Evolutionary conservation across 2,113 vertebrate genomes (phyloP).

Genomic region (Sinosuthora webbiana): DNA sequence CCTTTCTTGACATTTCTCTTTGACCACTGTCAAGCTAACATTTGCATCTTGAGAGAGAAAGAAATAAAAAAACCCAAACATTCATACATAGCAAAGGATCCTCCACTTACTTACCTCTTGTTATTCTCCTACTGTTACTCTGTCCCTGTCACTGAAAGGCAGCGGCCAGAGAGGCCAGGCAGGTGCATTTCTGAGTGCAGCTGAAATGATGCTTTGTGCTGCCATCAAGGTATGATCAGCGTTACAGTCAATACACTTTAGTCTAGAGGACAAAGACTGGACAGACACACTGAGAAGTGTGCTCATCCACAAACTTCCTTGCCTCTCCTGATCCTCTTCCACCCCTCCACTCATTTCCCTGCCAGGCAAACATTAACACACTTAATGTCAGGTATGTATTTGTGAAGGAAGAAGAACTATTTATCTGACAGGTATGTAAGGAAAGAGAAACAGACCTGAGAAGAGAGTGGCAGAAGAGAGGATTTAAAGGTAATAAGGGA

Average conservation of each 20-base stretch:
- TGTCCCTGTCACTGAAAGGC: not conserved
- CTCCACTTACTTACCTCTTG: not conserved
- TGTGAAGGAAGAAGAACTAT: not conserved
- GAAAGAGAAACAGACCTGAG: not conserved
- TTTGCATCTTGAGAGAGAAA: not conserved
- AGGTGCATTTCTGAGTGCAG: not conserved
- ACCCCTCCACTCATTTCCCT: not conserved
- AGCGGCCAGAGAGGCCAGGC: not conserved
- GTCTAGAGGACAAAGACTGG: not conserved
- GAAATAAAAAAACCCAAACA: not conserved
- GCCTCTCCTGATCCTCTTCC: not conserved
- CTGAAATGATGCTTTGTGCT: not conserved
- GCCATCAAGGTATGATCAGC: not conserved
- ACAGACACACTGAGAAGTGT: not conserved
- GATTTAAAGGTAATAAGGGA: not conserved
- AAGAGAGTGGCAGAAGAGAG: not conserved
- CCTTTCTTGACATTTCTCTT: conserved; percentile 14
- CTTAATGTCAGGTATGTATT: not conserved
- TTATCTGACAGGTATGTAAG: not conserved
- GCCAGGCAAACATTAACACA: not conserved
- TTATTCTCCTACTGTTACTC: not conserved
- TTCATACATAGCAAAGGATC: not conserved
- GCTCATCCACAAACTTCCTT: not conserved
- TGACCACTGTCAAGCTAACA: not conserved
- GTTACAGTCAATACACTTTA: not conserved